Percentiles rank a stretch among this genome's conserved stretches.
Evolutionary conservation across 2,888 invertebrate genomes (phyloP).

Genomic region (Caprella mutica): DNA sequence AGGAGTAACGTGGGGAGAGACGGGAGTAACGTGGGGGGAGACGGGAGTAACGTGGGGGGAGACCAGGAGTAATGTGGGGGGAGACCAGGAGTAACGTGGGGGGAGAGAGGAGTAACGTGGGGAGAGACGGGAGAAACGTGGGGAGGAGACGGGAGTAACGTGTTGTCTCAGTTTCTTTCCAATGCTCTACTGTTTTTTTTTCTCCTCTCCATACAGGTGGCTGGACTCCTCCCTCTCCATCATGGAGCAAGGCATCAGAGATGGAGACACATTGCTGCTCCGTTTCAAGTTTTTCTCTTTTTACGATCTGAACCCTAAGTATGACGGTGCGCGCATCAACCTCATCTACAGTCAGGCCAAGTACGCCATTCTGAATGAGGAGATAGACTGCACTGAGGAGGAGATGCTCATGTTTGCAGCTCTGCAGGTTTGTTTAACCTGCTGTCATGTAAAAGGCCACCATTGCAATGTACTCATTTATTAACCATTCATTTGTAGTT

Average conservation of each 20-base stretch:
- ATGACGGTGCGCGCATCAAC: conserved; percentile 88
- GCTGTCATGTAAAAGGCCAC: too few relatives aligned
- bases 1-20: too few relatives aligned
- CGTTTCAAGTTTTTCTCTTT: conserved; percentile 95
- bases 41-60: too few relatives aligned
- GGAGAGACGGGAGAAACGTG: too few relatives aligned
- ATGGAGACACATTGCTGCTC: conserved; percentile 75
- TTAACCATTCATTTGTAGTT: too few relatives aligned
- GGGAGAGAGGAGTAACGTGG: too few relatives aligned
- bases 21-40: too few relatives aligned
- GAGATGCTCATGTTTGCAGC: conserved; percentile 98
- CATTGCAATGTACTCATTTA: too few relatives aligned
- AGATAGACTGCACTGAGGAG: conserved; percentile 96
- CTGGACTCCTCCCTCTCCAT: conserved; percentile 92
- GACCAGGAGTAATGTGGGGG: conserved; percentile 76
- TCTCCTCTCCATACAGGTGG: too few relatives aligned
- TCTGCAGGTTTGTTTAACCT: conserved; percentile 69
- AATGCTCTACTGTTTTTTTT: too few relatives aligned
- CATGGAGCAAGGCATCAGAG: conserved; percentile 95
- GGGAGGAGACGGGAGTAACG: too few relatives aligned
- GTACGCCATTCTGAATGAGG: conserved; percentile 93
- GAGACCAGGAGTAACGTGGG: conserved; percentile 87
- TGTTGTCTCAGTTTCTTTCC: too few relatives aligned
- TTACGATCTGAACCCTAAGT: conserved; percentile 94
- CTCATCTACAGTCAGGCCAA: conserved; percentile 98